A percentile compares a stretch with the other conserved stretches of the same genome.
phyloP scores from a whole-genome alignment of 2,797 vertebrate genomes.

The Adrianichthys oophorus region DNA sequence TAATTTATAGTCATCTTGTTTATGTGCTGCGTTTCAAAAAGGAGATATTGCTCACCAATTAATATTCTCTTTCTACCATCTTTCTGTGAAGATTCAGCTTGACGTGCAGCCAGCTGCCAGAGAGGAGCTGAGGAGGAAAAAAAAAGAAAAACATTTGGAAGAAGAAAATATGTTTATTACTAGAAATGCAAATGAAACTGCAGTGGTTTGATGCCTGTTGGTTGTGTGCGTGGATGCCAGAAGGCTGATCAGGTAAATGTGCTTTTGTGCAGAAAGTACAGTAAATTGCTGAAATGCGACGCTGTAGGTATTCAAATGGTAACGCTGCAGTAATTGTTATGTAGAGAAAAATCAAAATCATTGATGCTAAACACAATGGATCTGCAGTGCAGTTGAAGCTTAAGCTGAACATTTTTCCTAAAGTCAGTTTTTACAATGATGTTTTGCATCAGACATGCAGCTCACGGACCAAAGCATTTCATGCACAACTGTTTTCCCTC shows the following conservation, averaged over 20 bases:
- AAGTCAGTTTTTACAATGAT: constrained; percentile 27
- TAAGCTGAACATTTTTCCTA: constrained; percentile 21
- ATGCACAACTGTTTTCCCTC: constrained; percentile 15
- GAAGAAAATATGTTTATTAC: constrained; percentile 65
- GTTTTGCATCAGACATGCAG: constrained; percentile 30
- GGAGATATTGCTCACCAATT: constrained; percentile 73
- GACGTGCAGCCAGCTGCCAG: constrained; percentile 48
- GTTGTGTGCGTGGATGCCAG: constrained; percentile 63
- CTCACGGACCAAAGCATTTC: constrained; percentile 44
- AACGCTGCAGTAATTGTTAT: constrained; percentile 24
- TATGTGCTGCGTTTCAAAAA: constrained; percentile 60
- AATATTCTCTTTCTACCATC: constrained; percentile 76
- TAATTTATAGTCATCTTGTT: constrained; percentile 73
- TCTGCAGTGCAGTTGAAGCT: constrained; percentile 23
- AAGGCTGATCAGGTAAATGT: constrained; percentile 49
- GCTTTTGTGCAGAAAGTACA: constrained; percentile 10
- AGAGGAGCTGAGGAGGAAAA: constrained; percentile 44
- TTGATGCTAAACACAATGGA: constrained; percentile 29
- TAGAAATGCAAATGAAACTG: constrained; percentile 73
- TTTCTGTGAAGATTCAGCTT: constrained; percentile 60
- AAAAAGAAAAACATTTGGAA: constrained; percentile 14
- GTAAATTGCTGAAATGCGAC: constrained; percentile 13
- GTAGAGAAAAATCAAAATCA: constrained; percentile 22
- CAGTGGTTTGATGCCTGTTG: constrained; percentile 62
- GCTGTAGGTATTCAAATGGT: constrained; percentile 12